These are phyloP conservation scores for Eupristina koningsbergeri DNA, from an alignment of 1,140 invertebrate genomes.

Conservation along the genomic window DNA sequence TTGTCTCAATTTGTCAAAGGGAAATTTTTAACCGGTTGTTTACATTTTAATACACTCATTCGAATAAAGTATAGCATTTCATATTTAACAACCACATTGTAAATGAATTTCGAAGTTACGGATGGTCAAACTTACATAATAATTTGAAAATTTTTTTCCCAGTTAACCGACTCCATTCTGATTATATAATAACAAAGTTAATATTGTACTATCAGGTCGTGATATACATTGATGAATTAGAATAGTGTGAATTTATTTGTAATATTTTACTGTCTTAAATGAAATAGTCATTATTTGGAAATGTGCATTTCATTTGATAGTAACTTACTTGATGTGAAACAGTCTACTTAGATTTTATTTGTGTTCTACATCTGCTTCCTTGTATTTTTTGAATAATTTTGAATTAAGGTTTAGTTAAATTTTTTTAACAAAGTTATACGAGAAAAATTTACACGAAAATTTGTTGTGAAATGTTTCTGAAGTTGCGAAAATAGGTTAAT, in stretches of 20 bases:
- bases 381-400: neutral
- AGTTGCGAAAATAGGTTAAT: neutral
- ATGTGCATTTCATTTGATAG: neutral
- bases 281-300: neutral
- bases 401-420: neutral
- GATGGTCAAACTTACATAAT: neutral
- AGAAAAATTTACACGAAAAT: neutral
- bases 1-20: neutral
- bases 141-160: too few relatives aligned
- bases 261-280: neutral
- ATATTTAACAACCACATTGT: neutral
- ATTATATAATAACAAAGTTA: too few relatives aligned
- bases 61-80: neutral
- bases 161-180: too few relatives aligned
- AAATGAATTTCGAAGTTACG: neutral
- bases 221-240: too few relatives aligned
- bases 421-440: neutral
- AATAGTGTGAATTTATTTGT: too few relatives aligned
- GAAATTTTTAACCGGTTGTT: neutral
- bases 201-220: too few relatives aligned
- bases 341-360: neutral
- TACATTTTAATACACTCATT: neutral
- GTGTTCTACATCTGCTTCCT: neutral
- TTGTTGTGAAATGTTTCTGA: neutral
- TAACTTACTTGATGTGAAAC: neutral